Evolutionary conservation across 2,888 invertebrate genomes (phyloP).

Genomic region (Rhingia campestris): DNA sequence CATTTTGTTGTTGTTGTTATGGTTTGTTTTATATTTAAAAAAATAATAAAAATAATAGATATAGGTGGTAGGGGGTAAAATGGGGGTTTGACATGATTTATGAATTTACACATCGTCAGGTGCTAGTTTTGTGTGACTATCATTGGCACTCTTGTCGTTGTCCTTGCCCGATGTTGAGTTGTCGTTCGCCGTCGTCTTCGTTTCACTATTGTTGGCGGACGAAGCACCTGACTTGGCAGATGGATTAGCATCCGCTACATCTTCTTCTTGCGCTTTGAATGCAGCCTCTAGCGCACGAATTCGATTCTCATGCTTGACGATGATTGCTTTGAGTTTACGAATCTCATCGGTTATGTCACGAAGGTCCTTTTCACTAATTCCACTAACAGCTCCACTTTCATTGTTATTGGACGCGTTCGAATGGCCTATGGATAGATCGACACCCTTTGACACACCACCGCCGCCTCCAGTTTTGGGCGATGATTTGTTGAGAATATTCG

Average conservation of each 20-base stretch:
- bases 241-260: constrained; percentile 75
- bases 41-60: constrained; percentile 63
- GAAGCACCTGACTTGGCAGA: constrained; percentile 63
- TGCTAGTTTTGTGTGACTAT: constrained; percentile 77
- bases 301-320: constrained; percentile 94
- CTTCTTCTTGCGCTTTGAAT: constrained; percentile 79
- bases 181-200: constrained; percentile 71
- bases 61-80: constrained; percentile 56
- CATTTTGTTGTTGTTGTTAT: constrained; percentile 65
- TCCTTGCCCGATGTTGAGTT: constrained; percentile 74
- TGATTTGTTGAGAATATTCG: constrained; percentile 91
- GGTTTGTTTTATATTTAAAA: constrained; percentile 58
- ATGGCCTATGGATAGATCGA: constrained; percentile 59
- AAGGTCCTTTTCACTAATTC: constrained; percentile 84
- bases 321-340: constrained; percentile 95
- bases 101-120: constrained; percentile 80
- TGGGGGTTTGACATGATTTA: not conserved
- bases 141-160: constrained; percentile 75
- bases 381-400: constrained; percentile 76
- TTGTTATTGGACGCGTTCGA: constrained; percentile 79
- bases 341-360: constrained; percentile 95
- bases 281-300: constrained; percentile 82
- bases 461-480: constrained; percentile 82
- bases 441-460: constrained; percentile 66
- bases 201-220: constrained; percentile 75